Conservation (phyloP, 2,113 vertebrate species). For the Burhinus oedicnemus region DNA sequence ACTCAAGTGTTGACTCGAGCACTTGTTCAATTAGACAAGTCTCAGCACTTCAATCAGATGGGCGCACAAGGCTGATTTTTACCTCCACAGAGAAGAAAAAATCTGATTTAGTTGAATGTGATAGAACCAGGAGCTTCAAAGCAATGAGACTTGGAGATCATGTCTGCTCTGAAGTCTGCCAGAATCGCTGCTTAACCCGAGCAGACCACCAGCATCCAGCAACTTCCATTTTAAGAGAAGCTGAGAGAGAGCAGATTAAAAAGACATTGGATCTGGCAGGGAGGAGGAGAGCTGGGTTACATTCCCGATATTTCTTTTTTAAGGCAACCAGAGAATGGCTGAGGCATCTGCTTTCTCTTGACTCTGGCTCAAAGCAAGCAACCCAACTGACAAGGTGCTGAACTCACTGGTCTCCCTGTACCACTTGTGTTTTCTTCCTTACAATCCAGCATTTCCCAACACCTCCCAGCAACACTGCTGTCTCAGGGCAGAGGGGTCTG, state of each 20-base stretch:
- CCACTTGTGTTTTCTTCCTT: neutral
- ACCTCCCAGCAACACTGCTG: neutral
- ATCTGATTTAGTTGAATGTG: neutral
- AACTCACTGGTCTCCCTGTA: accelerated
- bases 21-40: constrained; percentile 48
- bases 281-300: neutral
- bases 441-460: accelerated
- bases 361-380: neutral
- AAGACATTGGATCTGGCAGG: neutral
- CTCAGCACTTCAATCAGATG: constrained; percentile 56
- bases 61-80: neutral
- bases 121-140: constrained; percentile 6
- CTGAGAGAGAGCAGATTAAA: neutral
- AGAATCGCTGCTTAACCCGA: neutral
- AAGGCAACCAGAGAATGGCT: neutral
- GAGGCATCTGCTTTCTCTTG: neutral
- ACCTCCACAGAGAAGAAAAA: neutral
- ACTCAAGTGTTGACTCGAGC: constrained; percentile 38
- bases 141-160: neutral
- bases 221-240: neutral
- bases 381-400: neutral
- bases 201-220: constrained; percentile 20
- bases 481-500: neutral
- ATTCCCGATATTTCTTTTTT: neutral
- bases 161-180: neutral